These are phyloP conservation scores for Siniperca chuatsi DNA, from an alignment of 2,113 vertebrate species.

Conservation along the genomic window DNA sequence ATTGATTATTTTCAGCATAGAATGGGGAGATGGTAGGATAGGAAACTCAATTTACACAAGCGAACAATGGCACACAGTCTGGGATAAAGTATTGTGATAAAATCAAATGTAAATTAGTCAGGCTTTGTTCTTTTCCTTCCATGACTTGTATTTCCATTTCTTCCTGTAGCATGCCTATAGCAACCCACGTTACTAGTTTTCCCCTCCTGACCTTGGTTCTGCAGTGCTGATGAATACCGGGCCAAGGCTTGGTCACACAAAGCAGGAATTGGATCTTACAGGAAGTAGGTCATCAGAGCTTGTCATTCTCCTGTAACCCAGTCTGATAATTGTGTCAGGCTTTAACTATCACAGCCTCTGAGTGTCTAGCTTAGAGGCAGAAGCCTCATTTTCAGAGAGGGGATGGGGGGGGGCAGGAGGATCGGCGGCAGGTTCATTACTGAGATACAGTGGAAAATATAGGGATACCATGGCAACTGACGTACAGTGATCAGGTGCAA, in stretches of 20 bases:
- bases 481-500: slow-evolving; percentile 28
- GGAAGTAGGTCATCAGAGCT: slow-evolving; percentile 72
- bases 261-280: slow-evolving; percentile 69
- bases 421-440: slow-evolving; percentile 45
- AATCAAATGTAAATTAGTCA: slow-evolving; percentile 67
- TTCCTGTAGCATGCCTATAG: slow-evolving; percentile 70
- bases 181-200: slow-evolving; percentile 54
- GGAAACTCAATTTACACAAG: slow-evolving; percentile 66
- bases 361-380: slow-evolving; percentile 43
- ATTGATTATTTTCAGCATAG: slow-evolving; percentile 41
- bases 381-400: slow-evolving; percentile 6
- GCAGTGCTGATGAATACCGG: slow-evolving; percentile 53
- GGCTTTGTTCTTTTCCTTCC: slow-evolving; percentile 57
- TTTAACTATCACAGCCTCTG: slow-evolving; percentile 46
- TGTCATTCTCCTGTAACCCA: slow-evolving; percentile 59
- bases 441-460: slow-evolving; percentile 46
- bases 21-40: slow-evolving; percentile 44
- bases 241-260: slow-evolving; percentile 53
- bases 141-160: slow-evolving; percentile 64
- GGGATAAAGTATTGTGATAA: slow-evolving; percentile 58
- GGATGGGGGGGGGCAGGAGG: neutral
- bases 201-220: slow-evolving; percentile 33
- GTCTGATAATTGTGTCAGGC: slow-evolving; percentile 63
- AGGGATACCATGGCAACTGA: slow-evolving; percentile 58
- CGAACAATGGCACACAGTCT: slow-evolving; percentile 58